phyloP scores from a whole-genome alignment of 2,888 invertebrate genomes.

The Pseudoips prasinana region DNA sequence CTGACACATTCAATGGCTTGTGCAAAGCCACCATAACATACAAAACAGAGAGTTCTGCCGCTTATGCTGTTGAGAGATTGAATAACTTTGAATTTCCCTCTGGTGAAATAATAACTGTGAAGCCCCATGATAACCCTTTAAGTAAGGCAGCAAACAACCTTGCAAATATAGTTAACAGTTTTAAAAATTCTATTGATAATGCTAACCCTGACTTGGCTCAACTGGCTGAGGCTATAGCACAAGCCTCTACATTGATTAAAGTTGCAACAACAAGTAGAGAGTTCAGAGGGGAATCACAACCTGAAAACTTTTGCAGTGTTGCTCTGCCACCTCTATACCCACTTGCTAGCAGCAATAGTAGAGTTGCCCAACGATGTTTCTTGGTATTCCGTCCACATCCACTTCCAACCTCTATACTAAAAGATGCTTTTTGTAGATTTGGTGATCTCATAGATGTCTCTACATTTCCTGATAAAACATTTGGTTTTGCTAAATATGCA shows the following conservation, averaged over 20 bases:
- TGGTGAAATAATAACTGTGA: conserved; percentile 90
- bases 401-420: conserved; percentile 88
- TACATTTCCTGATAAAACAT: conserved; percentile 93
- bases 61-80: conserved; percentile 90
- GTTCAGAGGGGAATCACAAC: conserved; percentile 27
- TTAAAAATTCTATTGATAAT: conserved; percentile 58
- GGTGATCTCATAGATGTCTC: conserved; percentile 95
- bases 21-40: conserved; percentile 66
- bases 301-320: conserved; percentile 81
- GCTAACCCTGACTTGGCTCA: conserved; percentile 81
- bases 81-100: conserved; percentile 97
- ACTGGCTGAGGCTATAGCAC: conserved; percentile 89
- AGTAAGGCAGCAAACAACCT: conserved; percentile 62
- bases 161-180: conserved; percentile 59
- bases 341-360: conserved; percentile 82
- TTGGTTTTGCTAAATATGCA: conserved; percentile 96
- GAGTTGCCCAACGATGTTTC: conserved; percentile 85
- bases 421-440: conserved; percentile 94
- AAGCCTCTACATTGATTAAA: conserved; percentile 88
- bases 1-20: conserved; percentile 71
- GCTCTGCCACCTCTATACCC: conserved; percentile 88
- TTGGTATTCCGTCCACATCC: conserved; percentile 85
- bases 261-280: conserved; percentile 74
- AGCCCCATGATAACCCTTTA: conserved; percentile 80
- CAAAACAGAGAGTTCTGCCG: conserved; percentile 57